Evolutionary conservation across 2,797 vertebrate genomes (phyloP).

Genomic region (Halcyon chelicuti): DNA sequence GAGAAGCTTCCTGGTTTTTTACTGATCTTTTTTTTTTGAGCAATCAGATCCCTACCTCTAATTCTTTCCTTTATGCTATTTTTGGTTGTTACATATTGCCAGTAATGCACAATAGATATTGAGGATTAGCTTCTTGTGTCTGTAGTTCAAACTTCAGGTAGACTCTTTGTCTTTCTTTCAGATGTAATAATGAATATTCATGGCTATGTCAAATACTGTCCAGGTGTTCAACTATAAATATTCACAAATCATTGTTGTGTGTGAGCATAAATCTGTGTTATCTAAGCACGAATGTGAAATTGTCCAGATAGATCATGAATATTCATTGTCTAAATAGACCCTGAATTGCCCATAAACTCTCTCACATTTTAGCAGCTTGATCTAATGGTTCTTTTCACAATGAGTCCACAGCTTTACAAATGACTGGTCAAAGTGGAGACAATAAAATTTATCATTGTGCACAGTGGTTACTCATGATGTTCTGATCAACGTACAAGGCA

Average conservation of each 20-base stretch:
- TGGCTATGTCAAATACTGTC: neutral
- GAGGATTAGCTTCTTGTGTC: neutral
- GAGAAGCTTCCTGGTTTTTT: neutral
- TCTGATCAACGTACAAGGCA: neutral
- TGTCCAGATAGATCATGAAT: constrained; percentile 47
- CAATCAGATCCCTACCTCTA: neutral
- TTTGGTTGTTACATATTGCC: neutral
- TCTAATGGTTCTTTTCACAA: constrained; percentile 12
- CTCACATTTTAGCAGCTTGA: constrained; percentile 22
- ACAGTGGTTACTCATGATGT: neutral
- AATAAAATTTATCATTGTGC: neutral
- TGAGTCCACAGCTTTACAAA: neutral
- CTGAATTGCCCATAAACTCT: constrained; percentile 37
- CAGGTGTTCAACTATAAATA: constrained; percentile 68
- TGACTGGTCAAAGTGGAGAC: neutral
- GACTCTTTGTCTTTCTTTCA: neutral
- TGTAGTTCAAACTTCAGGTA: constrained; percentile 26
- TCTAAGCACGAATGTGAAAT: constrained; percentile 61
- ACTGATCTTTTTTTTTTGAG: neutral
- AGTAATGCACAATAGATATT: neutral
- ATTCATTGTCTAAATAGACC: constrained; percentile 41
- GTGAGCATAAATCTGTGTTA: constrained; percentile 52
- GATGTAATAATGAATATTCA: constrained; percentile 48
- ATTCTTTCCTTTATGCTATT: neutral
- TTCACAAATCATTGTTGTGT: constrained; percentile 67